Evolutionary conservation across 2,888 invertebrate species (phyloP), one percentile per base, ranked within the genome.

Genomic region (Agrypnus murinus): DNA sequence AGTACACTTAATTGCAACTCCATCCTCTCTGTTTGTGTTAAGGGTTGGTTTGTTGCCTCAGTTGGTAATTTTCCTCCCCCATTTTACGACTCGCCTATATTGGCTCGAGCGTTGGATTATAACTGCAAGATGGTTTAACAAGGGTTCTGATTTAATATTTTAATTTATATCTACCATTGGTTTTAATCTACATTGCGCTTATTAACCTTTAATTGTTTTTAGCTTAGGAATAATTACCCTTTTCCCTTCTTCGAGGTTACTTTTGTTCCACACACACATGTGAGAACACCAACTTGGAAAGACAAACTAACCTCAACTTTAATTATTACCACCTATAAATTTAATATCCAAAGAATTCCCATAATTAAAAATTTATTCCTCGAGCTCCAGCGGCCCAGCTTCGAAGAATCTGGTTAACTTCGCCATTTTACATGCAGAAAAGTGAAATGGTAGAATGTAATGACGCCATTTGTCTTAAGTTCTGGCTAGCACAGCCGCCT

Each of bases 401-500:
- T n/a, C 38, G 12, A 15, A 8, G 19, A 6, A 50, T 50, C 10
- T 6, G 25, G 19, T 19, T 10, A 46, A 15, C 1, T 1, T 25
- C 6, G 8, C 17, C 38, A 10, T 36, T 63, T 31, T 53, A 40
- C 50, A 65, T 55, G 60, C 19, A 36, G 45, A 60, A 48, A 53
- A 40, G 12, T 17, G 65, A 62, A 58, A 45, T 70, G 65, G 65
- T 31, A 25, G 57, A 66, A 65, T 66, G 71, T 71, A 71, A 71
- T 57, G 66, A 66, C 62, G 63, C 71, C 50, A 71, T 71, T 63
- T 50, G 63, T 71, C 71, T 66, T 66, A 43, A 40, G 65, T 63
- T 58, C 43, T 60, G 65, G 70, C 65, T 65, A 62, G 53, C 50
- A 65, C 67, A 40, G 67, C 67, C 60, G 67, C 67, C 60, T 48